Evolutionary conservation across 2,113 vertebrate genomes (phyloP).

Genomic region (Datnioides undecimradiatus): DNA sequence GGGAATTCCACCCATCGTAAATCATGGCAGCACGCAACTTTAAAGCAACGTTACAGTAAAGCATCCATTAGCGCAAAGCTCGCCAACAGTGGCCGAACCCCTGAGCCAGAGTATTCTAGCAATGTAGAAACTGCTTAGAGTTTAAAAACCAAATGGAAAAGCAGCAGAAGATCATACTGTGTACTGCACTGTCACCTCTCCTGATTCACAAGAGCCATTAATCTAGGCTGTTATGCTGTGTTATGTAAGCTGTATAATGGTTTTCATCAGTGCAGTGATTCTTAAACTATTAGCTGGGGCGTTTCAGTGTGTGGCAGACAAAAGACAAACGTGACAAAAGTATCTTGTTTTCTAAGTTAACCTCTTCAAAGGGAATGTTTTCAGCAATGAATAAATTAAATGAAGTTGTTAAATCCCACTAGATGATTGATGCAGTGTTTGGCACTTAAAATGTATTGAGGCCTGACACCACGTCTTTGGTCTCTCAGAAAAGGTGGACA

Average conservation of each 20-base stretch:
- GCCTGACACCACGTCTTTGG: no score
- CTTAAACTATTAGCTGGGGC: neutral
- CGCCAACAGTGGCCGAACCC: conserved; percentile 17
- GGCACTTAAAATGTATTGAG: neutral
- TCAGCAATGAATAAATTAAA: no score
- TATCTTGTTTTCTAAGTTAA: no score
- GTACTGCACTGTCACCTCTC: conserved; percentile 10
- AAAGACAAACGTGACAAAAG: no score
- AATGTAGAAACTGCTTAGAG: conserved; percentile 29
- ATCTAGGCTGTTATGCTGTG: conserved; percentile 24
- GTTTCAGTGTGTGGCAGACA: neutral
- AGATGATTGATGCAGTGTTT: neutral
- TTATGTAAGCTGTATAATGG: conserved; percentile 18
- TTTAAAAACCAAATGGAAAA: conserved; percentile 23
- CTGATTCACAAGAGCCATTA: conserved; percentile 28
- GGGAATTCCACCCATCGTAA: conserved; percentile 72
- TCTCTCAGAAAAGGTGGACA: no score
- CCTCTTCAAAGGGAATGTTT: no score
- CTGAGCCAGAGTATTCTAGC: conserved; percentile 29
- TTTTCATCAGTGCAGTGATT: conserved; percentile 5
- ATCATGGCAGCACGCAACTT: conserved; percentile 58
- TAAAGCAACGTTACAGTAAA: conserved; percentile 49
- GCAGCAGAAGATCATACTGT: conserved; percentile 1
- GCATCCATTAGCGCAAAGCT: conserved; percentile 54
- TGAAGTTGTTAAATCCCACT: neutral